Evolutionary conservation across 2,888 invertebrate genomes (phyloP).

Genomic region (Pimpla rufipes): DNA sequence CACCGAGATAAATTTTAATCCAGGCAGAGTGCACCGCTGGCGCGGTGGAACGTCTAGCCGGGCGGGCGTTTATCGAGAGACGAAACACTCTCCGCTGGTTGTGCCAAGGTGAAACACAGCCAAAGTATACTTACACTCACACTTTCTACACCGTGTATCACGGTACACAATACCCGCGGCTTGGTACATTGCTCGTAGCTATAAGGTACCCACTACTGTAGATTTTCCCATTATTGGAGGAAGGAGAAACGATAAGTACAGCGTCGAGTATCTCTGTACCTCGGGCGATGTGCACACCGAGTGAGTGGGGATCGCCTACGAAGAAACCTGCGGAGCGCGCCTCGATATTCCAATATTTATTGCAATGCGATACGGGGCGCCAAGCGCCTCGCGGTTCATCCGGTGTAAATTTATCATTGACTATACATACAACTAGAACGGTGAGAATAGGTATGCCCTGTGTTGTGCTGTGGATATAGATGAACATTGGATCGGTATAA

Average conservation of each 20-base stretch:
- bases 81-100: constrained; percentile 65
- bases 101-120: constrained; percentile 62
- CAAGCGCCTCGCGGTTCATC: constrained; percentile 60
- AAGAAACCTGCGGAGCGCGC: constrained; percentile 63
- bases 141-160: constrained; percentile 38
- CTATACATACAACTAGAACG: constrained; percentile 33
- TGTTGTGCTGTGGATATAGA: constrained; percentile 49
- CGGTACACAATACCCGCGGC: constrained; percentile 52
- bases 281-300: constrained; percentile 38
- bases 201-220: constrained; percentile 66
- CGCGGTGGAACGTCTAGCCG: constrained; percentile 54
- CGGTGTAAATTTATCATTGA: constrained; percentile 67
- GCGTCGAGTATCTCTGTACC: constrained; percentile 62
- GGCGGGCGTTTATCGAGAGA: constrained; percentile 66
- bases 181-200: constrained; percentile 57
- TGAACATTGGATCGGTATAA: constrained; percentile 65
- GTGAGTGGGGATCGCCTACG: constrained; percentile 60
- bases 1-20: constrained; percentile 67
- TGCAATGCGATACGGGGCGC: constrained; percentile 64
- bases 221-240: constrained; percentile 69
- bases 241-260: constrained; percentile 69
- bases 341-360: constrained; percentile 70
- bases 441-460: constrained; percentile 21
- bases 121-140: constrained; percentile 33
- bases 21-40: constrained; percentile 56